Evolutionary conservation across 2,113 vertebrate species (phyloP), one percentile per base, ranked within the genome.

Genomic region (Furnarius figulus): DNA sequence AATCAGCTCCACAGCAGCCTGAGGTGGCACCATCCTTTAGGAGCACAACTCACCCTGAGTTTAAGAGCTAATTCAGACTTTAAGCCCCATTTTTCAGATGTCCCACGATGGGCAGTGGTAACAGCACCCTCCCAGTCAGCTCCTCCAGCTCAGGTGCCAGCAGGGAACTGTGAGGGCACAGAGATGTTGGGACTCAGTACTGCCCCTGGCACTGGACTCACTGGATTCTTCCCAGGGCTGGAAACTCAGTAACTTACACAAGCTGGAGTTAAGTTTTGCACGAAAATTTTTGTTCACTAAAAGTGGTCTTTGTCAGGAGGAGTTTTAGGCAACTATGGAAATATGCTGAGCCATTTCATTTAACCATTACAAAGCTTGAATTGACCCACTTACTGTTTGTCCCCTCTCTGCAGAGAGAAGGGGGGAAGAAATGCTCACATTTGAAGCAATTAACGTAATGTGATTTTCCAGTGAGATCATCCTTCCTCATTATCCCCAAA

Each of bases 401-500:
- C 4, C 19, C 24, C 61, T 77, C 35, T 50, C 37, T 24, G 22
- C 53, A 75, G 37, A 13, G 13, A 78, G 56, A 89, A 85, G 30
- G 31, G 70, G 14, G 47, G 22, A 63, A 81, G 31, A 85, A 94
- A 84, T 3, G 1, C 25, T 63, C 21, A 46, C 10, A 30, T 70
- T 73, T 76, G 33, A 52, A 85, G 42, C 58, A 78, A 58, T 78
- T 85, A 79, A 62, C n/a, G 47, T 68, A 76, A 91, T 79, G 21
- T 40, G 42, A 85, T 88, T 94, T 89, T 83, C 66, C 63, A 80
- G 50, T 76, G 85, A 95, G 62, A 68, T 83, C 25, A 42, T 55
- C 50, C 46, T 95, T 92, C 61, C 62, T 89, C 46, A 50, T 91
- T 75, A 89, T 63, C 68, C 53, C 65, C n/a, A 87, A 91, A 28